phyloP scores from a whole-genome alignment of 2,113 vertebrate species.

The Chaetorhynchus papuensis region DNA sequence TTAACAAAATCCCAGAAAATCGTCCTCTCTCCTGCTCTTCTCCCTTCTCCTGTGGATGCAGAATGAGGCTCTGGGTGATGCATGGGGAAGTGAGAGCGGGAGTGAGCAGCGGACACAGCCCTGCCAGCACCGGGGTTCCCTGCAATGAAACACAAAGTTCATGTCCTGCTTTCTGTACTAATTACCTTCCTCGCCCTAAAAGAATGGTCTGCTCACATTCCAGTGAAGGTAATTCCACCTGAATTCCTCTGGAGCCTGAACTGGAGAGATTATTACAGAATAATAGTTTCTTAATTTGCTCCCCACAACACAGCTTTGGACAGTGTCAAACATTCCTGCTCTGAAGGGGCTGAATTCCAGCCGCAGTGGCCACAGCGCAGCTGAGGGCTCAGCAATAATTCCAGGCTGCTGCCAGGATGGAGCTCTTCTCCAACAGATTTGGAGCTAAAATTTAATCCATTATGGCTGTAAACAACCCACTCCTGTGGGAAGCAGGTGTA shows the following conservation, averaged over 20 bases:
- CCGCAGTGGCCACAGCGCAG: not conserved
- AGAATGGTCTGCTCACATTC: not conserved
- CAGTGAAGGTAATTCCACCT: not conserved
- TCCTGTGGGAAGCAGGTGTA: constrained; percentile 49
- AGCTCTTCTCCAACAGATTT: constrained; percentile 20
- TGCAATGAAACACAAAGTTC: not conserved
- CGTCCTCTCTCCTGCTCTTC: not conserved
- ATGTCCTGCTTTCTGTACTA: not conserved
- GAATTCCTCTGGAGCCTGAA: not conserved
- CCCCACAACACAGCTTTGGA: not conserved
- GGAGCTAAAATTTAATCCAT: constrained; percentile 51
- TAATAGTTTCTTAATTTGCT: not conserved
- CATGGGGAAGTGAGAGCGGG: not conserved
- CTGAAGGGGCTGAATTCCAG: not conserved
- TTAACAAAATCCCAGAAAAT: not conserved
- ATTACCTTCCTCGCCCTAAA: not conserved
- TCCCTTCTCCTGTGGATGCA: too few species aligned
- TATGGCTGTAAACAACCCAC: constrained; percentile 25
- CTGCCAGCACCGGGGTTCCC: not conserved
- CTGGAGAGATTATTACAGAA: not conserved
- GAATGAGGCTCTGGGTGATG: not conserved
- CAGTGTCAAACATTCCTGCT: not conserved
- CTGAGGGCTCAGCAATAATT: constrained; percentile 1
- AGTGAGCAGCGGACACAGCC: not conserved
- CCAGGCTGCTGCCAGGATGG: not conserved